These are phyloP conservation scores for Falco concolor DNA, from an alignment of 2,797 vertebrate genomes.

Conservation along the genomic window DNA sequence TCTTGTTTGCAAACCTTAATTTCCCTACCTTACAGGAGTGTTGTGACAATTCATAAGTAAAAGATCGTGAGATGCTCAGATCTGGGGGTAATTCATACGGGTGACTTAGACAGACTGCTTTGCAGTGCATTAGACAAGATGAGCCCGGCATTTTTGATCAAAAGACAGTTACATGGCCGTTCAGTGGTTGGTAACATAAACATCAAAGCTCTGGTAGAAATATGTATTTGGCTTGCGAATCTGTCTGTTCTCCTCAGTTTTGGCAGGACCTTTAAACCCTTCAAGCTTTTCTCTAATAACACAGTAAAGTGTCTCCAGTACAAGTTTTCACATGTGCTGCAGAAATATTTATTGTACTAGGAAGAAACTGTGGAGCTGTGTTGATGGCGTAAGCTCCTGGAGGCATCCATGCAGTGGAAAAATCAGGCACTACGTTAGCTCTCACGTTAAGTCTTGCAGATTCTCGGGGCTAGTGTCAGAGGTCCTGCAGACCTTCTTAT, in stretches of 20 bases:
- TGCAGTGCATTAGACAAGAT: neutral
- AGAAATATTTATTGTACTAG: neutral
- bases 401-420: neutral
- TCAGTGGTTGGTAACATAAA: neutral
- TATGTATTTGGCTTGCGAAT: neutral
- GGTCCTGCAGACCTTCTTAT: neutral
- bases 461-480: neutral
- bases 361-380: neutral
- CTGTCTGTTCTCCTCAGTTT: neutral
- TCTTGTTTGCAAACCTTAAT: neutral
- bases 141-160: neutral
- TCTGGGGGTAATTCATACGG: neutral
- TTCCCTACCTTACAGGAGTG: neutral
- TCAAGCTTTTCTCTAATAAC: neutral
- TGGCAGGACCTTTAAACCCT: conserved; percentile 14
- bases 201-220: neutral
- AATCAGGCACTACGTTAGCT: neutral
- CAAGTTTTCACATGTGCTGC: conserved; percentile 4
- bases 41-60: neutral
- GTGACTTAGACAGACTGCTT: neutral
- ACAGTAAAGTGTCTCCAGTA: neutral
- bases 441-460: neutral
- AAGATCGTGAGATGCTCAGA: neutral
- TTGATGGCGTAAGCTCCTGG: neutral
- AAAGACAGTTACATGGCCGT: neutral